Percentiles rank a stretch among this genome's conserved stretches.
These are phyloP conservation scores for Scrobipalpa costella DNA, from an alignment of 2,888 invertebrate species.

Conservation along the genomic window DNA sequence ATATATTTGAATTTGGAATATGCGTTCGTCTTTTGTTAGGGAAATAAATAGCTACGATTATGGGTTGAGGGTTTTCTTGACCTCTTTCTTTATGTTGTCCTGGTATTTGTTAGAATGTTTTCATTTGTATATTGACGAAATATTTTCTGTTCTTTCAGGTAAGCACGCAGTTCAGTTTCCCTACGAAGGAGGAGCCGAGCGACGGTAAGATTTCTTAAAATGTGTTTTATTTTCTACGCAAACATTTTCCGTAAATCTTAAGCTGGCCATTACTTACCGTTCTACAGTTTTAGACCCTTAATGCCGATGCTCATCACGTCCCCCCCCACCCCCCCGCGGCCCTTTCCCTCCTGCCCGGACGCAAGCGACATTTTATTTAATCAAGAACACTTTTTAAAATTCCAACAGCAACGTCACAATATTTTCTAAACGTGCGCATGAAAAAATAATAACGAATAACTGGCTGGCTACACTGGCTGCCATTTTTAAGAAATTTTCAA, in stretches of 20 bases:
- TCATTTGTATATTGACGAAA: conserved; percentile 27
- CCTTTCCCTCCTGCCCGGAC: conserved; percentile 48
- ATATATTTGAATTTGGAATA: conserved; percentile 38
- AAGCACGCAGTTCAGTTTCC: conserved; percentile 46
- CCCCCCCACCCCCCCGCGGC: conserved; percentile 46
- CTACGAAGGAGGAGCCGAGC: conserved; percentile 38
- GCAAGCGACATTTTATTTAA: conserved; percentile 75
- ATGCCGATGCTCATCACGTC: conserved; percentile 67
- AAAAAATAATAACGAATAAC: conserved; percentile 44
- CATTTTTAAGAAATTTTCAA: conserved; percentile 30
- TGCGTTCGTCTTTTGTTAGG: conserved; percentile 36
- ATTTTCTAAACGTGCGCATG: conserved; percentile 54
- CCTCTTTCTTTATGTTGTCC: conserved; percentile 32
- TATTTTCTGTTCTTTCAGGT: conserved; percentile 54
- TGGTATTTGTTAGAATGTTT: conserved; percentile 15
- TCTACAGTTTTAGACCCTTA: conserved; percentile 48
- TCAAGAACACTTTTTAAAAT: conserved; percentile 77
- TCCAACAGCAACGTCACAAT: conserved; percentile 61
- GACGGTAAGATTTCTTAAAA: conserved; percentile 37
- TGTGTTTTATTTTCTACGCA: background rate
- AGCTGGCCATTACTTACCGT: conserved; percentile 39
- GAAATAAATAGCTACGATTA: conserved; percentile 39
- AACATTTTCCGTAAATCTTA: conserved; percentile 13
- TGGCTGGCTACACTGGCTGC: conserved; percentile 48
- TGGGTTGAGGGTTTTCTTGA: conserved; percentile 39